These are phyloP conservation scores for Mustela erminea DNA, from an alignment of 2,797 vertebrate species.

Conservation along the genomic window DNA sequence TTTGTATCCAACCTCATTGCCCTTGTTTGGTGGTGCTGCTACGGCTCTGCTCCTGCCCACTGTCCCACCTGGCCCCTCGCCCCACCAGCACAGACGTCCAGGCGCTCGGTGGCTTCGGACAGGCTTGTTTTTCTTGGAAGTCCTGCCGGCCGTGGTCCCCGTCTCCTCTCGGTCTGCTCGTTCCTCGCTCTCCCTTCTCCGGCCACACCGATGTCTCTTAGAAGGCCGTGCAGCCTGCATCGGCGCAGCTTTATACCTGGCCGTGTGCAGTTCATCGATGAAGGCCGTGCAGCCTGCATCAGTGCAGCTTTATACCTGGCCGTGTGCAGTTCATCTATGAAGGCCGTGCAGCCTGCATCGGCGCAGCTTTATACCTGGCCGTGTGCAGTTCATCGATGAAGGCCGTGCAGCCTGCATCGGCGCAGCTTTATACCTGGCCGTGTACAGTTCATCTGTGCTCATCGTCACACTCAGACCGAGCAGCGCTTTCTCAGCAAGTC, in stretches of 20 bases:
- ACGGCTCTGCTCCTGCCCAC: fast-evolving
- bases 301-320: background rate
- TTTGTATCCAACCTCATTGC: background rate
- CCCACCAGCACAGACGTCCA: fast-evolving
- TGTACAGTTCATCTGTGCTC: background rate
- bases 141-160: background rate
- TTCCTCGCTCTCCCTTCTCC: background rate
- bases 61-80: fast-evolving
- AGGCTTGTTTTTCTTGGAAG: fast-evolving
- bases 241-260: background rate
- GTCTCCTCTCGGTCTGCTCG: background rate
- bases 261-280: no score
- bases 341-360: fast-evolving
- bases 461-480: background rate
- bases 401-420: fast-evolving
- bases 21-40: background rate
- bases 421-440: background rate
- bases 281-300: fast-evolving
- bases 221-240: fast-evolving
- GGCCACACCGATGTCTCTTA: background rate
- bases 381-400: no score
- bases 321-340: no score
- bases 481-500: background rate
- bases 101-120: background rate
- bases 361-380: background rate